These are phyloP conservation scores for Cotesia chilonis DNA, from an alignment of 1,140 invertebrate genomes.

Conservation along the genomic window DNA sequence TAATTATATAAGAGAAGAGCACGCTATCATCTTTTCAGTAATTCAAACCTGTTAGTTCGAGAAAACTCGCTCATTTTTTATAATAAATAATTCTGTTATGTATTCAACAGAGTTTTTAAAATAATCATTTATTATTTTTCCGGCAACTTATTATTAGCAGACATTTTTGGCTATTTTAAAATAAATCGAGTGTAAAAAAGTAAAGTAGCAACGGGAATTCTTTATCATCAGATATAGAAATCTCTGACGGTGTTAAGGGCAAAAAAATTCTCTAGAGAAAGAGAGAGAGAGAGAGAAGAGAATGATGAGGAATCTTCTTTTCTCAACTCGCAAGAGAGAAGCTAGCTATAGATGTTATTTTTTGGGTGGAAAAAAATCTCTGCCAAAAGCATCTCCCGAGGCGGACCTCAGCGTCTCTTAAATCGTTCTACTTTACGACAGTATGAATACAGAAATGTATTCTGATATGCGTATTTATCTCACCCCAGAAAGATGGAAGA, in stretches of 20 bases:
- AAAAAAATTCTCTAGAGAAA: not conserved
- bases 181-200: conserved; percentile 21
- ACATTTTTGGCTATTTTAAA: conserved; percentile 6
- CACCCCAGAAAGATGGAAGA: conserved; percentile 40
- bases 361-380: conserved; percentile 19
- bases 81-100: no score
- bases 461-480: conserved; percentile 44
- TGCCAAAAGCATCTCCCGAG: conserved; percentile 27
- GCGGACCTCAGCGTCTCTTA: conserved; percentile 20
- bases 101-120: no score
- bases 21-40: conserved; percentile 41
- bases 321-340: not conserved
- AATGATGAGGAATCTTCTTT: not conserved
- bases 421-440: conserved; percentile 38
- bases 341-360: conserved; percentile 5
- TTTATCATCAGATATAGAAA: not conserved
- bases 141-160: not conserved
- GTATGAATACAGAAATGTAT: conserved; percentile 44
- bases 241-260: no score
- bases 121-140: conserved; percentile 5
- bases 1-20: conserved; percentile 58
- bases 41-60: not conserved
- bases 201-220: not conserved
- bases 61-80: not conserved
- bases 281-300: not conserved